Base-by-base conservation (phyloP, 2,797 vertebrate genomes). In the Lophura swinhoii region DNA sequence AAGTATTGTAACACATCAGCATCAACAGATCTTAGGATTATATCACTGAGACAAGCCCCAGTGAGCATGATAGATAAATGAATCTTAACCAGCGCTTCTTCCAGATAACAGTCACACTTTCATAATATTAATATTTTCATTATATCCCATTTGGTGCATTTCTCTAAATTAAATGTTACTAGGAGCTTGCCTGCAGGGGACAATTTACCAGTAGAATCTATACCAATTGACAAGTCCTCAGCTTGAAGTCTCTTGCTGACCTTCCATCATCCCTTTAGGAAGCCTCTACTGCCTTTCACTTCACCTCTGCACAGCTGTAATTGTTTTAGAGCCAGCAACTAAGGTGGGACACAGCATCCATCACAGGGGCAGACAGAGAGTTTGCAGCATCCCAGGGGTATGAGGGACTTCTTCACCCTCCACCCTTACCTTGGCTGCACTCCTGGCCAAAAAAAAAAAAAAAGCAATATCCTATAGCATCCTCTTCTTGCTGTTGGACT, bases 1-100 rank as follows among this genome's bases (percentile, higher is more conserved):
- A 37, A 84, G 18, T 63, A 86, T 29, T 80, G 33, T 43, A 77
- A 89, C 37, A 49, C 59, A 72, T 62, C 37, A 84, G 58, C 70
- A 91, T 75, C 79, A 84, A 62, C 83, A 86, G 63, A 59, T 78
- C 66, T 80, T 94, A 80, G 82, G 71, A 70, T 86, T 63, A 64
- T 23, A 37, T 55, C 77, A 39, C 41, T 67, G 17, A 17, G 12
- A 74, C n/a, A 90, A 94, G 48, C 43, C 29, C 49, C 6, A 10
- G 0, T 17, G 24, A 92, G 37, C 49, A 79, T 7, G 56, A 78
- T 6, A 81, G 67, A 72, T 16, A 91, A 84, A 58, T 66, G 11
- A 80, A 17, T 74, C 59, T 83, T 89, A 77, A 78, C 16, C 60
- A 74, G 33, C 17, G 67, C 53, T 84, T 91, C 72, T 87, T 79